Conservation (phyloP, 1,140 invertebrate genomes). For the Aphidius gifuensis region DNA sequence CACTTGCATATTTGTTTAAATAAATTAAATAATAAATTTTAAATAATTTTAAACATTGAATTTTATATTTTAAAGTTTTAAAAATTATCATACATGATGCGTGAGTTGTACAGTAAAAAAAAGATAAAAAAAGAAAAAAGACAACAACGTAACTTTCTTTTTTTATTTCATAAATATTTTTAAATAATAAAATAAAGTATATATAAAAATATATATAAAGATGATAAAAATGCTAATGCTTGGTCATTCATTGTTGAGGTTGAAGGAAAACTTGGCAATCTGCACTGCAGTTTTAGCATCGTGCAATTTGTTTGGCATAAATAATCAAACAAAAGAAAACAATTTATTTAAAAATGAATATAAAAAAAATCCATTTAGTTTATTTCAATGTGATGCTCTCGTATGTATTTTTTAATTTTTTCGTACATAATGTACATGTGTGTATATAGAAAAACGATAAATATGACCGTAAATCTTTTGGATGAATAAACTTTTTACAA, state of each 20-base stretch:
- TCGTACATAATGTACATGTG: no score
- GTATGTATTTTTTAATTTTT: no score
- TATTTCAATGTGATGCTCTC: no score
- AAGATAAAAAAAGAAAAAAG: background rate
- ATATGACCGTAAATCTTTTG: no score
- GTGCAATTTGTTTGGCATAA: background rate
- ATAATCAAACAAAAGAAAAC: background rate
- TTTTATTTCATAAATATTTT: background rate
- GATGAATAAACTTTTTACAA: no score
- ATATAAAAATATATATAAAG: background rate
- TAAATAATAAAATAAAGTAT: no score
- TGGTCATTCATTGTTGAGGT: slow-evolving; percentile 9
- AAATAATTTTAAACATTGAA: slow-evolving; percentile 11
- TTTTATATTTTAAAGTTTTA: background rate
- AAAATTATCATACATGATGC: slow-evolving; percentile 9
- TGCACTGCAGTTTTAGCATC: background rate
- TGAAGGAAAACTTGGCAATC: slow-evolving; percentile 1
- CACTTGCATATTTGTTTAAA: background rate
- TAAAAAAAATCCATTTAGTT: no score
- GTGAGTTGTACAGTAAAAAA: slow-evolving; percentile 7
- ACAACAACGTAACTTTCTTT: background rate
- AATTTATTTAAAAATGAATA: no score
- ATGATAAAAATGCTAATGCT: slow-evolving; percentile 13
- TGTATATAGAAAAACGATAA: no score
- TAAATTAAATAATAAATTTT: background rate